Evolutionary conservation across 2,888 invertebrate species (phyloP), one percentile per base, ranked within the genome.

Genomic region (Bellardia pandia): DNA sequence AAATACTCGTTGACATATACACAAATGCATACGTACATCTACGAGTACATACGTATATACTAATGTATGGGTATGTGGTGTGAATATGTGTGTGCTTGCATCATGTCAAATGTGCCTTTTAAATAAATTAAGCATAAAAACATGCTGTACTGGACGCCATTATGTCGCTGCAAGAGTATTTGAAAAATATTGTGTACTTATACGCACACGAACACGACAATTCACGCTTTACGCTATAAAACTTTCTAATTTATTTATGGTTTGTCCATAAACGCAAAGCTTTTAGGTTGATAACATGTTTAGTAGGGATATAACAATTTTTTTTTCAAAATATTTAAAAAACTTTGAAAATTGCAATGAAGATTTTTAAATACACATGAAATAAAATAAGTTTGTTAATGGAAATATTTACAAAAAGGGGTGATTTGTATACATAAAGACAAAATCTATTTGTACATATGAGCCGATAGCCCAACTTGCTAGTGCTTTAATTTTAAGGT

Each of bases 121-220:
- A 91, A 92, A 91, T 90, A 92, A 92, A 92, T 92, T 92, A 91
- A 91, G 90, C 92, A 92, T 91, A 91, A 92, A 91, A 91, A 89
- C 90, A 83, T 81, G 83, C 71, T 84, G 72, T 83, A 91, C 90
- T 91, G 91, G 91, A 90, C 91, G 92, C 92, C 91, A 91, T 91
- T 91, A 91, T 91, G 92, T 90, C 91, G 92, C 90, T 90, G 89
- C 88, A 90, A 69, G n/a, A 51, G n/a, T 58, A 66, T 74, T 62
- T 33, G 13, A 82, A 45, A 60, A 83, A 76, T 53, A 68, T 45
- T 77, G 33, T 77, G 33, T 45, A 78, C 85, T 42, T 85, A 69
- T 76, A 74, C 76, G 86, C 86, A 87, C 40, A 77, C 60, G 60
- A 53, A 79, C 68, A 89, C 86, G 87, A 89, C 89, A 90, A 89